phyloP scores from a whole-genome alignment of 2,888 invertebrate species.

The Lithosia quadra region DNA sequence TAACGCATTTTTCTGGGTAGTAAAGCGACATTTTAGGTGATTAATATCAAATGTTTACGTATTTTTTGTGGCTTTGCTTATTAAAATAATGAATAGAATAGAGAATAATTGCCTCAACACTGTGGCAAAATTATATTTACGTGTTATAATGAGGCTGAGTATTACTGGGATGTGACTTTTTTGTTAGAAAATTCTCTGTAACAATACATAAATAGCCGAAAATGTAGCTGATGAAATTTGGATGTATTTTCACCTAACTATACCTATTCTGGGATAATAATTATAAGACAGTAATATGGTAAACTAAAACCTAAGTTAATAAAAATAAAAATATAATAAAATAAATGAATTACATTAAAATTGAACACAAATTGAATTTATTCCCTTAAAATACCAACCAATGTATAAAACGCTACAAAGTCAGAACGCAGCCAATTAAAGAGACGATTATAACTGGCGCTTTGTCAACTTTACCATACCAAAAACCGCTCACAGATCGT shows the following conservation, averaged over 20 bases:
- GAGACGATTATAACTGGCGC: slow-evolving; percentile 36
- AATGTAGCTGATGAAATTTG: background rate
- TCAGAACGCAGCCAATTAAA: slow-evolving; percentile 40
- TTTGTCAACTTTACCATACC: slow-evolving; percentile 37
- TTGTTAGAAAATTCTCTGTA: background rate
- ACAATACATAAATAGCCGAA: background rate
- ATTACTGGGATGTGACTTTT: background rate
- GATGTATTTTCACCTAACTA: too few species aligned
- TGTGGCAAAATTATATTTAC: background rate
- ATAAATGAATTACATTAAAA: too few species aligned
- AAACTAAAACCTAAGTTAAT: background rate
- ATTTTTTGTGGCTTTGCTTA: too few species aligned
- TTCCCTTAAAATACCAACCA: background rate
- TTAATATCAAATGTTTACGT: slow-evolving; percentile 13
- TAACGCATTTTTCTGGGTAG: slow-evolving; percentile 38
- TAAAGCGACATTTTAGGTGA: slow-evolving; percentile 31
- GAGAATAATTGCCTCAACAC: background rate
- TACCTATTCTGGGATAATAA: too few species aligned
- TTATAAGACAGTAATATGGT: too few species aligned
- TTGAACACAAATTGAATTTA: background rate
- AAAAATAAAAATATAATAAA: too few species aligned
- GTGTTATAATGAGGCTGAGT: background rate
- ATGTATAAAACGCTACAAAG: slow-evolving; percentile 16
- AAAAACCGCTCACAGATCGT: slow-evolving; percentile 47
- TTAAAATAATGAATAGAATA: background rate